These are phyloP conservation scores for Dolomedes plantarius DNA, from an alignment of 2,888 invertebrate species.

Conservation along the genomic window DNA sequence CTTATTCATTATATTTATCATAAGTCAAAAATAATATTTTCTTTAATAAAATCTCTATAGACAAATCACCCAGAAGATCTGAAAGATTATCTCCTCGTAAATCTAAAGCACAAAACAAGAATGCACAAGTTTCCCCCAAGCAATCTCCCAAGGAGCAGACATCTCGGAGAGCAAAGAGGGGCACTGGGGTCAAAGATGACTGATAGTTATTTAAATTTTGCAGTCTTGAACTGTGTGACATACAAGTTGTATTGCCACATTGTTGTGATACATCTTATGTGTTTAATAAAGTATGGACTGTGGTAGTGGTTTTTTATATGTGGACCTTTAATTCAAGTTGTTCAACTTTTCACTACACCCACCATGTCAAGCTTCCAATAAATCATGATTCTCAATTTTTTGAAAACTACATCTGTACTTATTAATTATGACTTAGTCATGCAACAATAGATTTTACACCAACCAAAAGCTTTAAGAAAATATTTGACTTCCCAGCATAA, in stretches of 20 bases:
- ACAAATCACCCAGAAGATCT: slow-evolving; percentile 33
- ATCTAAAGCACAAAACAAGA: slow-evolving; percentile 19
- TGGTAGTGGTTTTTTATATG: slow-evolving; percentile 26
- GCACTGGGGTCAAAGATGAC: slow-evolving; percentile 37
- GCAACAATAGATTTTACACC: too few relatives aligned
- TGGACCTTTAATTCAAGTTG: too few relatives aligned
- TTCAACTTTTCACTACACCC: too few relatives aligned
- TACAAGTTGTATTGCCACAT: slow-evolving; percentile 20
- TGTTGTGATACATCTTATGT: slow-evolving; percentile 27
- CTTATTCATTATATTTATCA: too few relatives aligned
- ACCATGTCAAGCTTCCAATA: too few relatives aligned
- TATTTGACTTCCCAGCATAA: too few relatives aligned
- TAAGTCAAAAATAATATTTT: too few relatives aligned
- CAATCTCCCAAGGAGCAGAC: slow-evolving; percentile 30
- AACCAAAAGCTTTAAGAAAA: too few relatives aligned
- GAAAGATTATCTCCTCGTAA: slow-evolving; percentile 38
- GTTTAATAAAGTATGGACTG: slow-evolving; percentile 30
- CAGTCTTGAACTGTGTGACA: not conserved
- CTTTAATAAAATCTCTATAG: slow-evolving; percentile 17
- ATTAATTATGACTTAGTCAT: too few relatives aligned
- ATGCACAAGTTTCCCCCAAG: slow-evolving; percentile 36
- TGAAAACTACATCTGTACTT: too few relatives aligned
- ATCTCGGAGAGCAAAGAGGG: slow-evolving; percentile 42
- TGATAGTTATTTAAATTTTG: slow-evolving; percentile 18
- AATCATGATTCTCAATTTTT: too few relatives aligned